These are phyloP conservation scores for Hylaeus anthracinus DNA, from an alignment of 1,140 invertebrate genomes.

Conservation along the genomic window DNA sequence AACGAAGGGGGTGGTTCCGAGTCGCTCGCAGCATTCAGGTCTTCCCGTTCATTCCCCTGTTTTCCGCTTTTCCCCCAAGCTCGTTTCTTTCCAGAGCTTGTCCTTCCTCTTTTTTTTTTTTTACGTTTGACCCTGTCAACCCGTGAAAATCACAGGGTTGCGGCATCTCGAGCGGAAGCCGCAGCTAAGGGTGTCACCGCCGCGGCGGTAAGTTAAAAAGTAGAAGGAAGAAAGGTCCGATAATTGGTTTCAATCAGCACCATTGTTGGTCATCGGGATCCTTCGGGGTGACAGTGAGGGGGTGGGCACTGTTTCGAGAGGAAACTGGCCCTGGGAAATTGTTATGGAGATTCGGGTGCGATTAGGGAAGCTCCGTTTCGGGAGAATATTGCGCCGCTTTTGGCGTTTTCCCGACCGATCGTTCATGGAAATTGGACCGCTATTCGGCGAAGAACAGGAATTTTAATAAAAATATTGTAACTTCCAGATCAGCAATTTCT, in stretches of 20 bases:
- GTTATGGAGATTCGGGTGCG: constrained; percentile 11
- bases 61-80: neutral
- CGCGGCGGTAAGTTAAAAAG: constrained; percentile 67
- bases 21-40: constrained; percentile 21
- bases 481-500: too few species aligned
- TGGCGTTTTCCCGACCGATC: neutral
- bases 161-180: constrained; percentile 74
- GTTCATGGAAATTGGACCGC: neutral
- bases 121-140: constrained; percentile 75
- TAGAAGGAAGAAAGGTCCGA: constrained; percentile 69
- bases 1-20: constrained; percentile 59
- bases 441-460: neutral
- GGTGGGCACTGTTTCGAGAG: constrained; percentile 4
- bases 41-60: constrained; percentile 53
- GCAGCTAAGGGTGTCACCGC: constrained; percentile 73
- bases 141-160: constrained; percentile 77
- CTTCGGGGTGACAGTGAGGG: neutral
- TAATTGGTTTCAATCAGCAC: constrained; percentile 79
- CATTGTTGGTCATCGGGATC: constrained; percentile 73
- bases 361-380: neutral
- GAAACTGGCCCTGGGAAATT: constrained; percentile 28
- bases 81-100: constrained; percentile 3
- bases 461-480: too few species aligned
- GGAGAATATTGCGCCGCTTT: neutral
- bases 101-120: constrained; percentile 60